Percentiles rank a stretch among this genome's conserved stretches.
These are phyloP conservation scores for Nothoprocta perdicaria DNA, from an alignment of 2,113 vertebrate species.

Conservation along the genomic window DNA sequence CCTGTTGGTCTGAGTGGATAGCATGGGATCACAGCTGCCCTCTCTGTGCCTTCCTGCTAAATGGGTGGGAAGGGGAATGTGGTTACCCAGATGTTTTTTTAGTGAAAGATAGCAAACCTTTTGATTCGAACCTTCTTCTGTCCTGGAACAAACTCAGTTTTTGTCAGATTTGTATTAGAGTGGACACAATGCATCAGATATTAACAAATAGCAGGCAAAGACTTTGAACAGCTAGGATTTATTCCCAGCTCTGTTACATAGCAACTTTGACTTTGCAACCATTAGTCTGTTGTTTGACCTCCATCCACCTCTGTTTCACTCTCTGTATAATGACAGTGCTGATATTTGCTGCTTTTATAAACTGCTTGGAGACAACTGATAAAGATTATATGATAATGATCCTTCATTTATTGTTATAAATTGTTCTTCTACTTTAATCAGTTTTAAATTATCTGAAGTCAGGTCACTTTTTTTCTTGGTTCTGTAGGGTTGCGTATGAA, in stretches of 20 bases:
- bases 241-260: rapidly evolving
- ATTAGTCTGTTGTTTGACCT: neutral
- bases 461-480: neutral
- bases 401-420: neutral
- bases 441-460: neutral
- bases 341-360: neutral
- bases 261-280: neutral
- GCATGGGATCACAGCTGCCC: neutral
- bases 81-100: neutral
- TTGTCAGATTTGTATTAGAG: neutral
- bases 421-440: neutral
- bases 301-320: neutral
- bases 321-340: neutral
- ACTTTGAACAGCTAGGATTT: neutral
- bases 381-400: neutral
- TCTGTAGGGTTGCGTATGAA: neutral
- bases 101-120: neutral
- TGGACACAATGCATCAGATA: neutral
- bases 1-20: neutral
- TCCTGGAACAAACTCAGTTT: neutral
- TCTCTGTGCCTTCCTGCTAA: neutral
- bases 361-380: neutral
- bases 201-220: neutral
- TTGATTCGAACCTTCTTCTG: neutral
- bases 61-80: neutral